Evolutionary conservation across 2,113 vertebrate species (phyloP).

Genomic region (Pterophyllum scalare): DNA sequence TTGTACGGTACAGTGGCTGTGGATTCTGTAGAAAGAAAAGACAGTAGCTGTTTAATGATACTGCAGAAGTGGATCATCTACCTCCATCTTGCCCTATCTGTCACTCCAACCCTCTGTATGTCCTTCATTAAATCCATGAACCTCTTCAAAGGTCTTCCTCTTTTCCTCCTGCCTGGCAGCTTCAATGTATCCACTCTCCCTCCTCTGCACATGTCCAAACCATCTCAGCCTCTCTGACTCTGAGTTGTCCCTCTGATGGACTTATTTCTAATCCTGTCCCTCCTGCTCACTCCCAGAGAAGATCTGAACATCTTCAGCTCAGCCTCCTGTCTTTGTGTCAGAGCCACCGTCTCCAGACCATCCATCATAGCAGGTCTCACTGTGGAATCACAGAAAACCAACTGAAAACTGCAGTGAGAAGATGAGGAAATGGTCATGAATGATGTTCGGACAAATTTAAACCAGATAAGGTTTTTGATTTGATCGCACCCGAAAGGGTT

Average conservation of each 20-base stretch:
- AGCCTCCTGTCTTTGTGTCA: background rate
- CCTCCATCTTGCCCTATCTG: background rate
- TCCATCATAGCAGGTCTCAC: background rate
- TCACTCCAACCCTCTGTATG: background rate
- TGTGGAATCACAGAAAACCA: background rate
- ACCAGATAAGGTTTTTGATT: no score
- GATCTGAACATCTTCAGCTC: no score
- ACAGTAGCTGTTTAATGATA: background rate
- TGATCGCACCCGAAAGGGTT: no score
- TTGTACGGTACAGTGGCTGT: background rate
- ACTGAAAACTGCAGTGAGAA: background rate
- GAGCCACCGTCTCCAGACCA: background rate
- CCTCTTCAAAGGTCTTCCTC: background rate
- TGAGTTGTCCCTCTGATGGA: background rate
- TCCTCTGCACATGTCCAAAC: background rate
- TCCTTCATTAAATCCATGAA: background rate
- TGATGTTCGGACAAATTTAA: background rate
- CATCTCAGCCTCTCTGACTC: background rate
- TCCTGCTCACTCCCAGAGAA: background rate
- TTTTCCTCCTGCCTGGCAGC: background rate
- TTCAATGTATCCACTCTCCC: background rate
- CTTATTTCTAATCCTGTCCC: background rate
- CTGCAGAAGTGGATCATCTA: background rate
- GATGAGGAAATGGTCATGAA: background rate
- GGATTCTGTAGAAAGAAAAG: constrained; percentile 2